phyloP scores from a whole-genome alignment of 1,140 invertebrate genomes.

The Gonatopus flavifemur region DNA sequence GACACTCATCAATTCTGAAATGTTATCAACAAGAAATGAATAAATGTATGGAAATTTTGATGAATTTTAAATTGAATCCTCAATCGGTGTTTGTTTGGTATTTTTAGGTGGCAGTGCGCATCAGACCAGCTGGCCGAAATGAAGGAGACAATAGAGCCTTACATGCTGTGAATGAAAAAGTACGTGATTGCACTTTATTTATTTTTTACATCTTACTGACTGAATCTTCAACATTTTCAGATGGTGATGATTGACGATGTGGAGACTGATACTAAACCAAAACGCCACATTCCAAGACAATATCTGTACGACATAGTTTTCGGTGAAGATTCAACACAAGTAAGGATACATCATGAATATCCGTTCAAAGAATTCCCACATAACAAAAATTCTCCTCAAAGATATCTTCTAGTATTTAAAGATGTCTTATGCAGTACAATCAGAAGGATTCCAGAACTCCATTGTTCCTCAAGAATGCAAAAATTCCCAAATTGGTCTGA shows the following conservation, averaged over 20 bases:
- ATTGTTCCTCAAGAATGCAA: no score
- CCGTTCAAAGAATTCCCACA: no score
- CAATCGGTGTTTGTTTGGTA: constrained; percentile 10
- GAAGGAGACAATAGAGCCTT: constrained; percentile 37
- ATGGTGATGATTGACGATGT: constrained; percentile 69
- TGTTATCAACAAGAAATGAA: no score
- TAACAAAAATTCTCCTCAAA: no score
- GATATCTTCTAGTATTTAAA: no score
- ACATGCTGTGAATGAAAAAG: constrained; percentile 47
- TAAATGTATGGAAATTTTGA: no score
- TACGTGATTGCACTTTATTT: constrained; percentile 16
- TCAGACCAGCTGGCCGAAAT: constrained; percentile 37
- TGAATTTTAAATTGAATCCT: no score
- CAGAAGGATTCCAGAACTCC: no score
- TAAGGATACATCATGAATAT: constrained; percentile 37
- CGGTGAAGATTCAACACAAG: constrained; percentile 74
- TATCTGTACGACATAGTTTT: constrained; percentile 89
- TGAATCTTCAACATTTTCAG: constrained; percentile 40
- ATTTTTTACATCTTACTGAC: no score
- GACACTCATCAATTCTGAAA: no score
- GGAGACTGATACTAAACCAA: constrained; percentile 63
- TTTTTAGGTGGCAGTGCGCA: constrained; percentile 54
- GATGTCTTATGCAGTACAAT: no score
- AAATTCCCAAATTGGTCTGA: no score
- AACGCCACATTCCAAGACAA: constrained; percentile 68